Evolutionary conservation across 2,113 vertebrate genomes (phyloP).

Genomic region (Smithornis capensis): DNA sequence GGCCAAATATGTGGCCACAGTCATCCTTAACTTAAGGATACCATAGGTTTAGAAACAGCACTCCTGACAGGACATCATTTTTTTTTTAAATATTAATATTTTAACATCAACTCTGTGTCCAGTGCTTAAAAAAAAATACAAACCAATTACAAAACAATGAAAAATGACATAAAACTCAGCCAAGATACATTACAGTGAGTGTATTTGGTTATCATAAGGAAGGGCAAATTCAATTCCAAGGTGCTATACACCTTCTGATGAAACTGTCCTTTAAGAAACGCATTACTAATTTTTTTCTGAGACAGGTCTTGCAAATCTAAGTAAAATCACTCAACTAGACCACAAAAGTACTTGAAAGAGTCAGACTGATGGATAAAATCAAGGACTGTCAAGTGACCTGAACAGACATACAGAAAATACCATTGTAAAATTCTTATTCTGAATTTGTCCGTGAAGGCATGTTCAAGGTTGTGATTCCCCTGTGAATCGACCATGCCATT

Average conservation of each 20-base stretch:
- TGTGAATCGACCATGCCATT: background rate
- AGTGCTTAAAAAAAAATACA: background rate
- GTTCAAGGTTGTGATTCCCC: background rate
- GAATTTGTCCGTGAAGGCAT: background rate
- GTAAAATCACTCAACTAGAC: background rate
- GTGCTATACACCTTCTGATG: background rate
- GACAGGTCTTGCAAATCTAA: background rate
- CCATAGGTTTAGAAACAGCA: rapidly evolving
- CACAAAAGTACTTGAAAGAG: background rate
- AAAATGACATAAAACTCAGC: background rate
- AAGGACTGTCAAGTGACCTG: background rate
- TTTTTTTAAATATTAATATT: background rate
- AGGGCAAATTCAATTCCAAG: background rate
- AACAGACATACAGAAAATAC: background rate
- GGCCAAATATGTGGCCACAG: rapidly evolving
- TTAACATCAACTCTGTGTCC: background rate
- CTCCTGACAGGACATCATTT: background rate
- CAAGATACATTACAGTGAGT: background rate
- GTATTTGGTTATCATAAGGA: background rate
- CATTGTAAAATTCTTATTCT: background rate
- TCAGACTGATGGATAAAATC: background rate
- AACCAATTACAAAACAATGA: background rate
- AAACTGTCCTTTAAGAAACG: background rate
- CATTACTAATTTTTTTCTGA: background rate
- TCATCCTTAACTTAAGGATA: background rate